phyloP scores from a whole-genome alignment of 1,140 invertebrate species.

The Pseudomyrmex gracilis region DNA sequence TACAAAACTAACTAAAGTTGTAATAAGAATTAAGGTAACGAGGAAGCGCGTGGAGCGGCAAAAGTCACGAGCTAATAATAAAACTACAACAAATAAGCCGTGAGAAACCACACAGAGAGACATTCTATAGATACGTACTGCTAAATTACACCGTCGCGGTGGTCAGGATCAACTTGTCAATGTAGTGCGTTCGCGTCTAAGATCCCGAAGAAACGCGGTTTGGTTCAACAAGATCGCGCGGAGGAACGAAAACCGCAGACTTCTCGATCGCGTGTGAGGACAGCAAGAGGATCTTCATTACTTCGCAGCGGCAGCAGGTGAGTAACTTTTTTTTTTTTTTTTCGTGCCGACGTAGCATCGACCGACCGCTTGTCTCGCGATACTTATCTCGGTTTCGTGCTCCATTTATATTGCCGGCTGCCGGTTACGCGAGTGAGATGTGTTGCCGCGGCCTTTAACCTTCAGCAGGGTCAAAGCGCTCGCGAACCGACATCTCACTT shows the following conservation, averaged over 20 bases:
- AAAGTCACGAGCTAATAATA: too few species aligned
- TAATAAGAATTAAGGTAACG: neutral
- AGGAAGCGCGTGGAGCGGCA: too few species aligned
- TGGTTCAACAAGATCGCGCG: slow-evolving; percentile 54
- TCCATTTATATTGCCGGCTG: neutral
- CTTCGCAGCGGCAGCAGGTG: slow-evolving; percentile 55
- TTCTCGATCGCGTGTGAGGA: slow-evolving; percentile 58
- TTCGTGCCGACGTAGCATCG: slow-evolving; percentile 10
- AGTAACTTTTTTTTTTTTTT: slow-evolving; percentile 55
- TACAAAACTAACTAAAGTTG: neutral
- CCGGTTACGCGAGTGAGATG: slow-evolving; percentile 21
- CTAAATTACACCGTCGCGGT: neutral
- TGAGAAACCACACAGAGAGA: neutral
- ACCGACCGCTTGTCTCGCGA: slow-evolving; percentile 26
- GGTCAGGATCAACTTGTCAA: slow-evolving; percentile 71
- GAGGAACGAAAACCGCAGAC: slow-evolving; percentile 67
- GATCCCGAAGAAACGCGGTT: slow-evolving; percentile 46
- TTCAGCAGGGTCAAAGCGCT: slow-evolving; percentile 31
- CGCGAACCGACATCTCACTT: slow-evolving; percentile 33
- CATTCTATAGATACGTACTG: neutral
- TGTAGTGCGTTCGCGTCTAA: slow-evolving; percentile 64
- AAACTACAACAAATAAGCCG: neutral
- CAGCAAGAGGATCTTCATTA: slow-evolving; percentile 56
- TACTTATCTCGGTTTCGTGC: slow-evolving; percentile 43
- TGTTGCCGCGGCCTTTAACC: slow-evolving; percentile 40